Evolutionary conservation across 2,888 invertebrate species (phyloP), one percentile per base, ranked within the genome.

Genomic region (Serrognathus titanus): DNA sequence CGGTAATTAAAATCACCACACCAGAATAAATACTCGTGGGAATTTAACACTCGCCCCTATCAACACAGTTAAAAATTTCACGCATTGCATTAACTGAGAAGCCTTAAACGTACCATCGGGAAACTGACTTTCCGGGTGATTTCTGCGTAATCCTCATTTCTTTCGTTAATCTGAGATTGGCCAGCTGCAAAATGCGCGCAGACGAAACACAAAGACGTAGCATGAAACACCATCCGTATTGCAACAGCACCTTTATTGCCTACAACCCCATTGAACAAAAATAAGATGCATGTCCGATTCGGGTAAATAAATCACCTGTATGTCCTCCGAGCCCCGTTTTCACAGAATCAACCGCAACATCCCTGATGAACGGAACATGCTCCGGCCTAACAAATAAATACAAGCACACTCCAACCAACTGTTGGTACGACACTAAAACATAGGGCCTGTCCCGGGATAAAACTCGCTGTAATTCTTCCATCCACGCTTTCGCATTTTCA

Each of bases 181-280:
- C 99, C 99, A 49, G 99, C 99, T 58, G 99, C 97, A 79, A 99
- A 97, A 80, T 99, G 99, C 36, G 97, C 95, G 77, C 98, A 98
- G 5, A 99, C 92, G 79, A 99, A 99, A 75, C 97, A 97, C 66
- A 99, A 79, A 0, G 97, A 97, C 1, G 97, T 94, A 48, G 94
- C 93, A 75, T 96, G 89, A 50, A 96, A 82, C 0, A 94, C 90
- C 75, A 97, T 88, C 53, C 97, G 84, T 68, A 98, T 94, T 6
- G 93, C 95, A 45, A 93, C 92, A 11, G 92, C 97, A 3, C 98
- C 98, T 80, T 99, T 99, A 75, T 99, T 99, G 5, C 92, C 92
- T 70, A 50, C n/a, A 10, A 57, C 2, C 35, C 41, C 38, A 48
- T 50, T 51, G 50, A 31, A 6, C 24, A 31, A 31, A 31, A 31